Evolutionary conservation across 2,797 vertebrate genomes (phyloP).

Genomic region (Botia kubotai): DNA sequence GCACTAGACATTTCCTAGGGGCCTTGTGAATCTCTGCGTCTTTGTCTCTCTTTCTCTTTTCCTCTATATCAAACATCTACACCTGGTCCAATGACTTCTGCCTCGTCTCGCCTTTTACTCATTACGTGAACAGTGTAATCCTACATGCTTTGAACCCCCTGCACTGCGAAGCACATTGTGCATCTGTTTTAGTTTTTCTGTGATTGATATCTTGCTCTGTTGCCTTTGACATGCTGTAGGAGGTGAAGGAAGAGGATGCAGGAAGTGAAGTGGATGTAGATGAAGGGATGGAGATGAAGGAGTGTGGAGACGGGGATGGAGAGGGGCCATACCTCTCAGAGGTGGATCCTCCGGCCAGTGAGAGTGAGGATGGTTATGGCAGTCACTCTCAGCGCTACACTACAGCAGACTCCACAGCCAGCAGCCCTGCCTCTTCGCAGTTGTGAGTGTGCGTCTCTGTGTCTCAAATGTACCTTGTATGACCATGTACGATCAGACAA

Average conservation of each 20-base stretch:
- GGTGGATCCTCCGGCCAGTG: slow-evolving; percentile 94
- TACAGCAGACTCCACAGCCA: slow-evolving; percentile 93
- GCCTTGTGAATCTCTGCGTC: too few species aligned
- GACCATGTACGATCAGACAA: background rate
- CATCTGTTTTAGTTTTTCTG: background rate
- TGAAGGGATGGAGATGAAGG: slow-evolving; percentile 92
- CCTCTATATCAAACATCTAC: too few species aligned
- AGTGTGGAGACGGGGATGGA: slow-evolving; percentile 86
- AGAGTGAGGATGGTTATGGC: slow-evolving; percentile 97
- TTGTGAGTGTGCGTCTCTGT: slow-evolving; percentile 82
- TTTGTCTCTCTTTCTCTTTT: too few species aligned
- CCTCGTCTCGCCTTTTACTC: background rate
- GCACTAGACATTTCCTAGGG: too few species aligned
- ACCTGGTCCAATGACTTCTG: background rate
- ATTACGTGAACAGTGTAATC: too few species aligned
- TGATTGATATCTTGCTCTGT: slow-evolving; percentile 24
- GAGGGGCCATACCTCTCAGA: slow-evolving; percentile 91
- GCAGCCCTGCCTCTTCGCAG: slow-evolving; percentile 97
- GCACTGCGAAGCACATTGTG: background rate
- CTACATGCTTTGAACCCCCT: background rate
- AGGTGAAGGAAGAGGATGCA: slow-evolving; percentile 94
- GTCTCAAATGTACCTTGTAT: slow-evolving; percentile 2
- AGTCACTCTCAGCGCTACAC: slow-evolving; percentile 93
- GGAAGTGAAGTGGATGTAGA: slow-evolving; percentile 86
- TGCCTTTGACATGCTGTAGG: slow-evolving; percentile 63